Percentiles rank a stretch among this genome's conserved stretches.
These are phyloP conservation scores for Drosophila arizonae DNA, from an alignment of 1,140 invertebrate genomes.

Conservation along the genomic window DNA sequence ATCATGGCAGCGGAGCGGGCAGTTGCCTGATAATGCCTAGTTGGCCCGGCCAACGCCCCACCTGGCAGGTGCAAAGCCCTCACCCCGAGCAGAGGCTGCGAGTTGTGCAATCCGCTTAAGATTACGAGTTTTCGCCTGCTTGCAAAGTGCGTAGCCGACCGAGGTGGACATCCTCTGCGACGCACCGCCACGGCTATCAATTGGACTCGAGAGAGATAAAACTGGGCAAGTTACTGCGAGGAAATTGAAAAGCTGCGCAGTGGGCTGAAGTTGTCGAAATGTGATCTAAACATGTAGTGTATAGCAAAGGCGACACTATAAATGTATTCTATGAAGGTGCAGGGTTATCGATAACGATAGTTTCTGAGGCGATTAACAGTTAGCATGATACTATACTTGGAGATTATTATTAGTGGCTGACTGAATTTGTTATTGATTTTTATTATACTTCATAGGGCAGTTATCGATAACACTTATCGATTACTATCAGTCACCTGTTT, in stretches of 20 bases:
- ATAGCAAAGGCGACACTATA: too few species aligned
- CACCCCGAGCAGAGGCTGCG: not conserved
- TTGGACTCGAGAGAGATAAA: not conserved
- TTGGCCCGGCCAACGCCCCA: not conserved
- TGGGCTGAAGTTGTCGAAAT: not conserved
- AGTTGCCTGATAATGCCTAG: slow-evolving; percentile 20
- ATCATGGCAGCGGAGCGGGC: not conserved
- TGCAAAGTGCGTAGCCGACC: slow-evolving; percentile 26
- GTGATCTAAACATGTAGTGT: not conserved
- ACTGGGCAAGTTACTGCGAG: slow-evolving; percentile 4
- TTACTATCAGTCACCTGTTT: not conserved
- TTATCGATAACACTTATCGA: slow-evolving; percentile 1
- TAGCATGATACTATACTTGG: too few species aligned
- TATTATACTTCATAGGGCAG: not conserved
- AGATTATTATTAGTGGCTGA: too few species aligned
- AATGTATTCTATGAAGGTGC: too few species aligned
- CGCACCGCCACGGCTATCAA: not conserved
- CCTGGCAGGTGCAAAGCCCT: not conserved
- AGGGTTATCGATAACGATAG: too few species aligned
- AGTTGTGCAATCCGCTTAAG: slow-evolving; percentile 28
- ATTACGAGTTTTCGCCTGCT: slow-evolving; percentile 21
- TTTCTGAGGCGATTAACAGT: too few species aligned
- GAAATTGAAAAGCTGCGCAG: slow-evolving; percentile 2
- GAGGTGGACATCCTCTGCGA: not conserved
- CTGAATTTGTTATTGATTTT: not conserved